Base-by-base conservation (phyloP, 2,797 vertebrate genomes). In the Enoplosus armatus region DNA sequence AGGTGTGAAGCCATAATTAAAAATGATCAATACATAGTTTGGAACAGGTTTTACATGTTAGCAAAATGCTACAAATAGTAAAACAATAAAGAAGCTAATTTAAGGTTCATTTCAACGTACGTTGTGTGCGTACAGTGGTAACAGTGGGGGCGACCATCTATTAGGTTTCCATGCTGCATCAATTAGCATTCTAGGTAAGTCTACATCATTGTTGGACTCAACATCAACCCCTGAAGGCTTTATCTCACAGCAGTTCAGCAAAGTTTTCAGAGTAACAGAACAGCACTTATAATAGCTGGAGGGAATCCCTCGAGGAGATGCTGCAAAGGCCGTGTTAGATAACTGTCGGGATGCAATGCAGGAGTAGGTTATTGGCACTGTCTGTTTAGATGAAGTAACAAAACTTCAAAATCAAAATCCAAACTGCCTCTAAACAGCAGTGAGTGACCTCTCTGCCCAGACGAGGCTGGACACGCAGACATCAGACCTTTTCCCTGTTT, bases 241-340 rank as follows among this genome's bases (percentile, higher is more conserved):
- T 31, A 22, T 60, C 48, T 83, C 50, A 1, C 39, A 48, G n/a
- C 77, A 77, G 72, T 64, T 73, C 22, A 63, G 41, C 33, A 26
- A 67, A 60, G 56, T 75, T 63, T 83, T 53, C 29, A 24, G 31
- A 47, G 45, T 35, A 60, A 41, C 43, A 64, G 22, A 75, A 12
- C 33, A 9, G 14, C 0, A n/a, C 73, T 59, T 47, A 55, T 45
- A 39, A 41, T 43, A 24, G 64, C 80, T 73, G 73, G 10, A 60
- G 78, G 75, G 63, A 78, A 37, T 74, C 66, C 69, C 61, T 83
- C 26, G 37, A 43, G 79, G 60, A 62, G 60, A 35, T 0, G 41
- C 18, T n/a, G 47, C 7, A 45, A 27, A 79, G 68, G 74, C 72
- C 68, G 3, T 12, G 53, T 77, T 80, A 53, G 76, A 78, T 43